Evolutionary conservation across 2,888 invertebrate genomes (phyloP).

Genomic region (Kuschelorhynchus macadamiae): DNA sequence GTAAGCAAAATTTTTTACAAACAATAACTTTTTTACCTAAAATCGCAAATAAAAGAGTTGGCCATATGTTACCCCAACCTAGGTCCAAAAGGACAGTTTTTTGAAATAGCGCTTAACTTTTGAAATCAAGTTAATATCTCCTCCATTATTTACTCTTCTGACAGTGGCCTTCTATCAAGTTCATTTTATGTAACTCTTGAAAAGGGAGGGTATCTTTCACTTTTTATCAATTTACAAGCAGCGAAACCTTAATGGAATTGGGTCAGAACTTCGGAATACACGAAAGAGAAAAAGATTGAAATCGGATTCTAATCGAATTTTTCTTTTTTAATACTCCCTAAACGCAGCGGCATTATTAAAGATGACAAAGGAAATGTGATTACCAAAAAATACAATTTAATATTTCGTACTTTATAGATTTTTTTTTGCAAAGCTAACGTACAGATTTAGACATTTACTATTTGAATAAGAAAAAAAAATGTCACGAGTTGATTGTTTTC

Average conservation of each 20-base stretch:
- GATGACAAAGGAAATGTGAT: neutral
- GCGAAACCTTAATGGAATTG: conserved; percentile 36
- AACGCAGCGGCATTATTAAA: conserved; percentile 11
- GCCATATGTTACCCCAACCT: too few relatives aligned
- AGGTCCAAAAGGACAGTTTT: too few relatives aligned
- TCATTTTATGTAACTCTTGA: conserved; percentile 39
- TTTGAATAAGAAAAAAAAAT: too few relatives aligned
- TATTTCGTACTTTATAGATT: too few relatives aligned
- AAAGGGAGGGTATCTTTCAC: conserved; percentile 37
- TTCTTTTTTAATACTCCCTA: conserved; percentile 24
- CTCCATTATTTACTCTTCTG: conserved; percentile 38
- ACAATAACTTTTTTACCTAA: too few relatives aligned
- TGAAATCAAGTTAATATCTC: conserved; percentile 27
- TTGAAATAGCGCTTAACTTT: too few relatives aligned
- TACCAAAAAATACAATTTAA: too few relatives aligned
- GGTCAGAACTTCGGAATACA: conserved; percentile 27
- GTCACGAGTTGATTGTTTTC: too few relatives aligned
- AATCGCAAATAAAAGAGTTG: too few relatives aligned
- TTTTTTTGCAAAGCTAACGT: too few relatives aligned
- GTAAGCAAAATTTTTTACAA: too few relatives aligned
- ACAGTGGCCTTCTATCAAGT: conserved; percentile 30
- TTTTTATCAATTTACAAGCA: conserved; percentile 45
- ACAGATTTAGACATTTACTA: too few relatives aligned
- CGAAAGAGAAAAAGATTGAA: conserved; percentile 33
- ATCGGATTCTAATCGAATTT: conserved; percentile 41